Percentiles rank a stretch among this genome's conserved stretches.
phyloP scores from a whole-genome alignment of 2,113 vertebrate species.

The Etheostoma spectabile region DNA sequence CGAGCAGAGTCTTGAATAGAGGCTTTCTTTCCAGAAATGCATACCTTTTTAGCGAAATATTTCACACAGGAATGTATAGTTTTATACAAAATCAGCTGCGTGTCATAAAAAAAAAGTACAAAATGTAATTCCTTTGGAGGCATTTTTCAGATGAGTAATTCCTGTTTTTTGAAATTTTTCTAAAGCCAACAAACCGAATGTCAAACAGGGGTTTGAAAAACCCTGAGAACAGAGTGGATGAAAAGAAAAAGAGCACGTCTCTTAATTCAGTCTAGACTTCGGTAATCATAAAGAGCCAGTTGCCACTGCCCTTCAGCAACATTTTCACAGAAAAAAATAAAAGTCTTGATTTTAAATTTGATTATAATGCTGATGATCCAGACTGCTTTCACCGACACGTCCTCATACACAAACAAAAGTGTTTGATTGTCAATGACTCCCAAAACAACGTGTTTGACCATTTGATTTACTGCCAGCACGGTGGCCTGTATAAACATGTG shows the following conservation, averaged over 20 bases:
- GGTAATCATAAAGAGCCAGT: background rate
- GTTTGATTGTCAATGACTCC: too few species aligned
- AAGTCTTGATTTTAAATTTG: background rate
- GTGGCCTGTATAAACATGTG: too few species aligned
- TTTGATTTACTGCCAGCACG: too few species aligned
- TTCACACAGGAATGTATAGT: background rate
- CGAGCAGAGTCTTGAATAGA: background rate
- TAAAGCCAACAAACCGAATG: conserved; percentile 2
- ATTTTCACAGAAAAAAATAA: background rate
- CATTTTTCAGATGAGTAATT: conserved; percentile 13
- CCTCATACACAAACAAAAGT: too few species aligned
- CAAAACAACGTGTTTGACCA: too few species aligned
- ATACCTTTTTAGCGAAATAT: background rate
- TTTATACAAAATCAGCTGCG: background rate
- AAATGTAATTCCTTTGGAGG: background rate
- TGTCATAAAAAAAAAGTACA: background rate
- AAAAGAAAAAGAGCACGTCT: background rate
- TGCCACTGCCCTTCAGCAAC: background rate
- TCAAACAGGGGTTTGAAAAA: conserved; percentile 22
- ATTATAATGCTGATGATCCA: too few species aligned
- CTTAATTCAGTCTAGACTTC: background rate
- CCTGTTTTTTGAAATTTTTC: background rate
- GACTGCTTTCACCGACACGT: too few species aligned
- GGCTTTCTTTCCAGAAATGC: background rate
- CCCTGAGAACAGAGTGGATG: conserved; percentile 10